Base-by-base conservation (phyloP, 2,797 vertebrate genomes). In the Chelon auratus region DNA sequence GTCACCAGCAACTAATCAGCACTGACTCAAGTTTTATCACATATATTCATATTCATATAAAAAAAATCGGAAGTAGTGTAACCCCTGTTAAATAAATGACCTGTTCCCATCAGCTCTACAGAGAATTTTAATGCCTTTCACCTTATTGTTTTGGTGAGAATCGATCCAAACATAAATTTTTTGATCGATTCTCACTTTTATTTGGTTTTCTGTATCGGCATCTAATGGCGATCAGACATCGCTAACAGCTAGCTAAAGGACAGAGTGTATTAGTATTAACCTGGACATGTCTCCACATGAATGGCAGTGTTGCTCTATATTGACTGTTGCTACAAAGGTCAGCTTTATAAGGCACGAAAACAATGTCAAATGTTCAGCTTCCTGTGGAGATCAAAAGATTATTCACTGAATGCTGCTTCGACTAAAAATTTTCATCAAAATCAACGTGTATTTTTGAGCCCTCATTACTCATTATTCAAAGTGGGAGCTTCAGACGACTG, bases 281-380 rank as follows among this genome's bases (percentile, higher is more conserved):
- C 1, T 55, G 30, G 20, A 33, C 9, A 65, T 0, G 0, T 15
- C 40, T 60, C 13, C 9, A 24, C 8, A 30, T 5, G 1, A 50
- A 68, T 18, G 20, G 4, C 37, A 3, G 17, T 43, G 17, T 22
- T 40, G 5, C 43, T 56, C 22, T 1, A 1, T 24, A 42, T 26
- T 8, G 22, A 10, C 3, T 20, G 14, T 17, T 17, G 22, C 39
- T 40, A 13, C 9, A 13, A 40, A 40, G 39, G 10, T 12, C 10
- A 52, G 30, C n/a, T 26, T 39, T 14, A 18, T 54, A 24, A 52
- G 20, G 14, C 14, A 4, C 58, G 12, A 45, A 37, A 20, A 22
- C 2, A 60, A 10, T n/a, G 36, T 47, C 14, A 66, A 39, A 53
- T 18, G 2, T 57, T 73, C 45, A 20, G 63, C 37, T 30, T 39